Evolutionary conservation across 2,797 vertebrate species (phyloP).

Genomic region (Leucoraja ocellata): DNA sequence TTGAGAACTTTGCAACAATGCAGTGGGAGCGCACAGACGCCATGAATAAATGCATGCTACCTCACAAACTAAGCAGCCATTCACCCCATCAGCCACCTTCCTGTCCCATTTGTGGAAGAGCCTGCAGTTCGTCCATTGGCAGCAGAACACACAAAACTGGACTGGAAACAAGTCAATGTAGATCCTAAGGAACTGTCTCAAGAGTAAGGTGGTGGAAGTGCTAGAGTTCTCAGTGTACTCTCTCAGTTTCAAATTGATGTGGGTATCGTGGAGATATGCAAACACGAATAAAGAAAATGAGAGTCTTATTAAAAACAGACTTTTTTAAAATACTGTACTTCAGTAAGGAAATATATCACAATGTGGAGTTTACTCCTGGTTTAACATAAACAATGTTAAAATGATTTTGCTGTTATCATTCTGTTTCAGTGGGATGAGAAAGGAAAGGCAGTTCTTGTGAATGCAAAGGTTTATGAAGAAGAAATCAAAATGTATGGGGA

Average conservation of each 20-base stretch:
- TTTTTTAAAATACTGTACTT: not conserved
- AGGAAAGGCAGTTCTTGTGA: conserved; percentile 33
- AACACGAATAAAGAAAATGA: not conserved
- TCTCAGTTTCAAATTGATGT: conserved; percentile 16
- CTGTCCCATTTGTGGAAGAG: too few species aligned
- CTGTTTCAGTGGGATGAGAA: conserved; percentile 37
- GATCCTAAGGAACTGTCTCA: not conserved
- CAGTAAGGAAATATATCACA: not conserved
- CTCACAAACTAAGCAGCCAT: too few species aligned
- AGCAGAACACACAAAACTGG: too few species aligned
- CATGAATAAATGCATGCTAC: too few species aligned
- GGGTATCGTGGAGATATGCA: not conserved
- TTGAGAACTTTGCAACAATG: too few species aligned
- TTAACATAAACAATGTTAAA: not conserved
- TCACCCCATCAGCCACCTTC: too few species aligned
- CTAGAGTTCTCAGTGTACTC: too few species aligned
- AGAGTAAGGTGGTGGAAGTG: not conserved
- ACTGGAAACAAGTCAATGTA: too few species aligned
- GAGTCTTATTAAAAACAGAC: not conserved
- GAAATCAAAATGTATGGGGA: conserved; percentile 30
- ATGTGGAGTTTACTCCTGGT: not conserved
- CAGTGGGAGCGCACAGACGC: too few species aligned
- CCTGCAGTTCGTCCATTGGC: too few species aligned
- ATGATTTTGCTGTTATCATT: not conserved
- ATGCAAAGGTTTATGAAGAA: conserved; percentile 39